Evolutionary conservation across 30 jellyfish, hydroid and myxozoan genomes (phyloP).

Genomic region (Cassiopea xamachana): DNA sequence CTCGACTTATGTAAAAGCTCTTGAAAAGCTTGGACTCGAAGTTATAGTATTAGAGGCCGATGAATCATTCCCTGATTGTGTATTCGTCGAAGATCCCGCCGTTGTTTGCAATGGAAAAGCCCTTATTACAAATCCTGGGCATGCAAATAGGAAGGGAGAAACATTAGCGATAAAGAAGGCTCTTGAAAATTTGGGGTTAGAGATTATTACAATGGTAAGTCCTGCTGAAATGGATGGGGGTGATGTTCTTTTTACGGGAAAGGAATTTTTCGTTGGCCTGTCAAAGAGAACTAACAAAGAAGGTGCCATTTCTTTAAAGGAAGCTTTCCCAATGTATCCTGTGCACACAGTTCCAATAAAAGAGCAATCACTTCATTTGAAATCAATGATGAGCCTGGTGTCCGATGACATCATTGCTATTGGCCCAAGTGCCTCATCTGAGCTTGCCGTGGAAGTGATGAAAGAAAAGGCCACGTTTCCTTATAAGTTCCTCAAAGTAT

Average conservation of each 20-base stretch:
- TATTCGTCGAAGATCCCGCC: slow-evolving; percentile 95
- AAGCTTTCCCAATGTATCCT: slow-evolving; percentile 71
- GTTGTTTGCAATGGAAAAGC: slow-evolving; percentile 78
- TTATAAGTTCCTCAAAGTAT: slow-evolving; percentile 58
- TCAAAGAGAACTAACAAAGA: slow-evolving; percentile 77
- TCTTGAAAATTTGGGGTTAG: slow-evolving; percentile 20
- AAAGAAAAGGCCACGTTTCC: slow-evolving; percentile 50
- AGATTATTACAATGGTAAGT: slow-evolving; percentile 61
- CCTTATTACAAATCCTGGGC: slow-evolving; percentile 85
- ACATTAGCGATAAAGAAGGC: slow-evolving; percentile 46
- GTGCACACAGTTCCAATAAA: slow-evolving; percentile 70
- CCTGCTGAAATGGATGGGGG: slow-evolving; percentile 97
- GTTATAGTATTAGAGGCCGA: slow-evolving; percentile 82
- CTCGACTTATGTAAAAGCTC: slow-evolving; percentile 35
- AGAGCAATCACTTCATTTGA: slow-evolving; percentile 79
- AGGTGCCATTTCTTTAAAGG: slow-evolving; percentile 52
- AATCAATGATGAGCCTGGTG: slow-evolving; percentile 77
- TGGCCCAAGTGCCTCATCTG: slow-evolving; percentile 65
- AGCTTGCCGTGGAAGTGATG: slow-evolving; percentile 46
- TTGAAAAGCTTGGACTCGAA: slow-evolving; percentile 62
- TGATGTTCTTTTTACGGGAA: slow-evolving; percentile 93
- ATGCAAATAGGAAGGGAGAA: slow-evolving; percentile 57
- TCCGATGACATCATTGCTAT: slow-evolving; percentile 67
- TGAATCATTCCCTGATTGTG: slow-evolving; percentile 95
- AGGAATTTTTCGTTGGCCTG: slow-evolving; percentile 90